A percentile compares a stretch with the other conserved stretches of the same genome.
These are phyloP conservation scores for Hylomyscus alleni DNA, from an alignment of 2,797 vertebrate genomes.

Conservation along the genomic window DNA sequence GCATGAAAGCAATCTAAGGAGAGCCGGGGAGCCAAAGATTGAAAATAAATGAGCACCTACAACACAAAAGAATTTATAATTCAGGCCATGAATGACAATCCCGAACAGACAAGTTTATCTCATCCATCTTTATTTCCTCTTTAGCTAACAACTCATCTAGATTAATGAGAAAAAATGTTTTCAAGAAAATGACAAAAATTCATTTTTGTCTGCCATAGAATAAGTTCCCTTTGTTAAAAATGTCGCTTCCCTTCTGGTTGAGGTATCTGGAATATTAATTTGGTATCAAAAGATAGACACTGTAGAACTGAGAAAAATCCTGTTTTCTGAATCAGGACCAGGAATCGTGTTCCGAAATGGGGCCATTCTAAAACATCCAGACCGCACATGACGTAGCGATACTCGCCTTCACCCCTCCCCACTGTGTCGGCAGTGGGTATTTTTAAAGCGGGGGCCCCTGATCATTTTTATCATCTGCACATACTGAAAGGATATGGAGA, in stretches of 20 bases:
- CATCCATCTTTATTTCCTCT: slow-evolving; percentile 35
- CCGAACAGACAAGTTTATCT: slow-evolving; percentile 27
- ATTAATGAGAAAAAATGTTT: slow-evolving; percentile 26
- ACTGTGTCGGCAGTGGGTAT: neutral
- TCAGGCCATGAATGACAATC: neutral
- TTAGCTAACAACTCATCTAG: slow-evolving; percentile 26
- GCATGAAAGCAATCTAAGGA: slow-evolving; percentile 10
- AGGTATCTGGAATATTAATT: slow-evolving; percentile 31
- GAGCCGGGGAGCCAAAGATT: slow-evolving; percentile 19
- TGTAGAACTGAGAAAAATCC: neutral
- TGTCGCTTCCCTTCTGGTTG: slow-evolving; percentile 10
- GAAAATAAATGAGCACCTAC: slow-evolving; percentile 55
- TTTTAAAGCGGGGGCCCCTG: neutral
- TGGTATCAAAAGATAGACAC: neutral
- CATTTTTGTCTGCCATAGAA: neutral
- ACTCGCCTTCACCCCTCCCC: neutral
- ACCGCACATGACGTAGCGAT: neutral
- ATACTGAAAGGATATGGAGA: neutral
- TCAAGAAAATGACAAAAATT: slow-evolving; percentile 35
- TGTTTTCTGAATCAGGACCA: slow-evolving; percentile 55
- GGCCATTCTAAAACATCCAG: slow-evolving; percentile 1
- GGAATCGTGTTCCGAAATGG: slow-evolving; percentile 39
- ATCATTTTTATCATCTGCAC: neutral
- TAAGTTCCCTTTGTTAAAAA: slow-evolving; percentile 34
- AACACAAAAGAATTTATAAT: slow-evolving; percentile 49